Conservation (phyloP, 2,888 invertebrate genomes). For the Conomelus anceps region DNA sequence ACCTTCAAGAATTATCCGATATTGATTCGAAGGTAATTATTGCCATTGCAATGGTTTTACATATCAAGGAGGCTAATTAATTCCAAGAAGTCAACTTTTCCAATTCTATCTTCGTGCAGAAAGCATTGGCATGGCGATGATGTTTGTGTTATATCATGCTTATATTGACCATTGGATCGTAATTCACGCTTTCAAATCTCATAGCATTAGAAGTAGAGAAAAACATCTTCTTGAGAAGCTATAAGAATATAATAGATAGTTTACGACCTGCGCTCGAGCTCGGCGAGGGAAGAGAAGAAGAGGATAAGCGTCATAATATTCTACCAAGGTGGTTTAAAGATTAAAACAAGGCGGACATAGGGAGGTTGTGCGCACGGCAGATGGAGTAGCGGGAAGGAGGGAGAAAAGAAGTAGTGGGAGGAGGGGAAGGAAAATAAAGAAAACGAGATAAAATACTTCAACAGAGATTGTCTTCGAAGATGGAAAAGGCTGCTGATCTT, state of each 20-base stretch:
- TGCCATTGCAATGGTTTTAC: background rate
- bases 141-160: background rate
- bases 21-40: background rate
- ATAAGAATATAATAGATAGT: background rate
- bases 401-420: background rate
- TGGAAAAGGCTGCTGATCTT: background rate
- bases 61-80: background rate
- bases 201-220: background rate
- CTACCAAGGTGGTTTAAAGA: background rate
- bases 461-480: background rate
- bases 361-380: background rate
- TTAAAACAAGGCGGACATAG: background rate
- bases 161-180: background rate
- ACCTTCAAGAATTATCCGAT: too few species aligned
- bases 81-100: background rate
- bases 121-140: background rate
- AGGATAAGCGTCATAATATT: background rate
- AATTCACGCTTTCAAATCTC: background rate
- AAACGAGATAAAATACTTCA: background rate
- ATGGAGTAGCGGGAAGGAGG: background rate
- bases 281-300: background rate
- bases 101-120: background rate
- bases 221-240: background rate
- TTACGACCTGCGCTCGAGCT: background rate
- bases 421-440: background rate